Evolutionary conservation across 2,113 vertebrate species (phyloP).

Genomic region (Sinocyclocheilus maitianheensis): DNA sequence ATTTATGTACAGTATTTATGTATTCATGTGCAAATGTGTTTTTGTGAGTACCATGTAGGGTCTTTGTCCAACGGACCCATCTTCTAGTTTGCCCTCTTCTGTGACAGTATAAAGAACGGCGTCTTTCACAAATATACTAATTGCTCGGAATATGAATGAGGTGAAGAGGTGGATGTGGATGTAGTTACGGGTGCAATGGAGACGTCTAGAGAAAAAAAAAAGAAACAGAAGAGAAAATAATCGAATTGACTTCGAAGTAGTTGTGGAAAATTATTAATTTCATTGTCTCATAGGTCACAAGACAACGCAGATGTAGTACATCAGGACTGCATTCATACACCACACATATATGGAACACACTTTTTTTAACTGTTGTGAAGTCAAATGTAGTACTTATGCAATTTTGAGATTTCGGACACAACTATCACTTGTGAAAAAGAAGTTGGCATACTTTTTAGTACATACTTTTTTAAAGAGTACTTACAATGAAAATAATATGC

Average conservation of each 20-base stretch:
- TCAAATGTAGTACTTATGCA: no score
- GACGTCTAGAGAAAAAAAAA: slow-evolving; percentile 70
- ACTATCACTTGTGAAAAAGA: no score
- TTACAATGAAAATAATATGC: no score
- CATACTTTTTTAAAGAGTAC: no score
- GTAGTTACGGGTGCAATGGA: slow-evolving; percentile 91
- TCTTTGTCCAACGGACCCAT: slow-evolving; percentile 61
- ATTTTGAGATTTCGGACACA: no score
- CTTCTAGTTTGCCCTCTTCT: slow-evolving; percentile 52
- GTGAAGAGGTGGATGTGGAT: slow-evolving; percentile 91
- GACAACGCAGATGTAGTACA: background rate
- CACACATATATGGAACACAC: no score
- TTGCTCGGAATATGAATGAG: slow-evolving; percentile 87
- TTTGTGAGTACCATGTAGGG: slow-evolving; percentile 75
- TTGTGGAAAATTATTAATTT: background rate
- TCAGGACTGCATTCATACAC: background rate
- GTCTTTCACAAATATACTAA: slow-evolving; percentile 91
- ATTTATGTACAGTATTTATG: background rate
- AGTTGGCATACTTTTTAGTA: no score
- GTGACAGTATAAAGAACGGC: slow-evolving; percentile 79
- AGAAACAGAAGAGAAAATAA: background rate
- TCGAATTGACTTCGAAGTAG: background rate
- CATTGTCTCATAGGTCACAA: background rate
- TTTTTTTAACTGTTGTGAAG: no score
- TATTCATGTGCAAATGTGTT: slow-evolving; percentile 9